These are phyloP conservation scores for Mohoua ochrocephala DNA, from an alignment of 2,113 vertebrate species.

Conservation along the genomic window DNA sequence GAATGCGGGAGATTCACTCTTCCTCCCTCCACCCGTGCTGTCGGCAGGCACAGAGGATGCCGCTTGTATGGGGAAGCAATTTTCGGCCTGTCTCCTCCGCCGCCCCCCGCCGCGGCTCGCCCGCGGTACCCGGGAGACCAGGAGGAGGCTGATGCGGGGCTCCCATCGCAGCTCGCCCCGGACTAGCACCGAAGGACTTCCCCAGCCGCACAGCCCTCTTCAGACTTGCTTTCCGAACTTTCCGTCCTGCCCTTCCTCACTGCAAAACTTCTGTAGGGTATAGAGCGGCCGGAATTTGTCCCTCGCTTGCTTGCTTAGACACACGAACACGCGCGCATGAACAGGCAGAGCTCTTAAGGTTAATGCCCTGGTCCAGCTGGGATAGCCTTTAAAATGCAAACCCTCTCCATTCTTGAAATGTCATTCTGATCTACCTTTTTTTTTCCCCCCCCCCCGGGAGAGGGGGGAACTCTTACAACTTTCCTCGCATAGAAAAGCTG, in stretches of 20 bases:
- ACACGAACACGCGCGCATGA: neutral
- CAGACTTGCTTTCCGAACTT: neutral
- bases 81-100: neutral
- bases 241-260: neutral
- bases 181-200: too few species aligned
- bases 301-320: neutral
- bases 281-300: neutral
- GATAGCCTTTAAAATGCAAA: neutral
- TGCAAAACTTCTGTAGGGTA: neutral
- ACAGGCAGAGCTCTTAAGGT: neutral
- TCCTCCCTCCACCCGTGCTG: rapidly evolving
- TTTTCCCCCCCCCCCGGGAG: rapidly evolving
- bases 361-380: neutral
- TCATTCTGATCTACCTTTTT: neutral
- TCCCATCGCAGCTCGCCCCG: rapidly evolving
- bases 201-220: neutral
- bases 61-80: neutral
- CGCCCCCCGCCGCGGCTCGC: too few species aligned
- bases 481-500: neutral
- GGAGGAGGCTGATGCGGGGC: neutral
- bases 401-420: neutral
- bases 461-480: neutral
- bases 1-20: neutral
- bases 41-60: neutral
- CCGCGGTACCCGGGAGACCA: too few species aligned